Evolutionary conservation across 2,888 invertebrate species (phyloP), one percentile per base, ranked within the genome.

Genomic region (Xylota sylvarum): DNA sequence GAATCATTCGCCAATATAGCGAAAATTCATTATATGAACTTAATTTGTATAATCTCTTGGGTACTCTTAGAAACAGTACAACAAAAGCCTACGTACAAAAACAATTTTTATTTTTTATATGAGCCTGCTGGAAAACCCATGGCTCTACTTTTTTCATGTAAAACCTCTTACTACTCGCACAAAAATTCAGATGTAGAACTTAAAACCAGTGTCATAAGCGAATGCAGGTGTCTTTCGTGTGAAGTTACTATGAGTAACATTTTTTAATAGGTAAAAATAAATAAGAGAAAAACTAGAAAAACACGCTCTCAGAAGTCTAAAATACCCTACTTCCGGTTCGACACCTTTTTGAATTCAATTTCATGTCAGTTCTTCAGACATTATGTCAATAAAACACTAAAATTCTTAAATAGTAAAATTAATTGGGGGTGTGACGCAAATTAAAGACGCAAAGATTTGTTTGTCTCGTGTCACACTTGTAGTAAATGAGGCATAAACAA

Each of bases 391-490:
- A n/a, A 30, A 52, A 7, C 23, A 50, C 50, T 23, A 23, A 30
- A 48, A 48, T 48, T 19, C 19, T 10, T 19, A 52, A 52, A 52
- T 52, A 52, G 27, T 52, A 2, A 27, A 27, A 52, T 30, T 52
- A 52, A 52, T 27, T 52, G 27, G 12, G n/a, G 27, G 30, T 27
- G 27, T 52, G 52, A 52, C 52, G 52, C 27, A 52, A 52, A n/a
- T 30, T 6, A 52, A n/a, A 52, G 5, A 52, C 52, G 23, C 52
- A n/a, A 52, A 23, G 52, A 27, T 52, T 27, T 52, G 27, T 30
- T n/a, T 52, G n/a, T 30, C 52, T n/a, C 52, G n/a, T 52, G 5
- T 52, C 12, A 48, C 48, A 19, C 19, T 3, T 23, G 23, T 46
- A 46, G 46, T 7, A 14, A 48, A 48, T 19, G 6, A 52, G 35